Evolutionary conservation across 2,113 vertebrate species (phyloP).

Genomic region (Callithrix jacchus): DNA sequence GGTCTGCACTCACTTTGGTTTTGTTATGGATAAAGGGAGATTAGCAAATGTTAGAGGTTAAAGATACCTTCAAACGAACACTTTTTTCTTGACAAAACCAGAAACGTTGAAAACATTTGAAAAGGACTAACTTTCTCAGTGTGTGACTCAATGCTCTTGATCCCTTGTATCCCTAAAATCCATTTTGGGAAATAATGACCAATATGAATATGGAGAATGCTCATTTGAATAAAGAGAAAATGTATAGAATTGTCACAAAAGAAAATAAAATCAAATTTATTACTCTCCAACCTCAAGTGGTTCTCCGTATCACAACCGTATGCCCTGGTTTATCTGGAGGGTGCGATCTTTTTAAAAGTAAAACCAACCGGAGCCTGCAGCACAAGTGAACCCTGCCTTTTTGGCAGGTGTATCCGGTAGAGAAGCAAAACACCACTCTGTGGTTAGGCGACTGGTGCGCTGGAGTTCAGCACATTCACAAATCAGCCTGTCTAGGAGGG

Average conservation of each 20-base stretch:
- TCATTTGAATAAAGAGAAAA: not conserved
- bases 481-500: not conserved
- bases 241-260: not conserved
- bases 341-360: conserved; percentile 64
- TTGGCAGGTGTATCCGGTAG: conserved; percentile 93
- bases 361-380: not conserved
- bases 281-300: not conserved
- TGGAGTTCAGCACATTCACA: conserved; percentile 59
- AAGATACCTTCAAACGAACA: not conserved
- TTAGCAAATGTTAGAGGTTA: not conserved
- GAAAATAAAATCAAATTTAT: not conserved
- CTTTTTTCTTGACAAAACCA: not conserved
- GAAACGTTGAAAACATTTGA: not conserved
- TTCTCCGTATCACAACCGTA: not conserved
- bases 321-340: conserved; percentile 64
- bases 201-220: not conserved
- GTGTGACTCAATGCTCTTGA: not conserved
- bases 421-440: conserved; percentile 85
- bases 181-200: not conserved
- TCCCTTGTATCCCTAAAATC: rapidly evolving
- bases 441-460: conserved; percentile 80
- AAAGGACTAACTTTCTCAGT: not conserved
- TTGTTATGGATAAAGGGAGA: not conserved
- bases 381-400: conserved; percentile 59
- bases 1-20: not conserved